These are phyloP conservation scores for Diarsia brunnea DNA, from an alignment of 2,888 invertebrate genomes.

Conservation along the genomic window DNA sequence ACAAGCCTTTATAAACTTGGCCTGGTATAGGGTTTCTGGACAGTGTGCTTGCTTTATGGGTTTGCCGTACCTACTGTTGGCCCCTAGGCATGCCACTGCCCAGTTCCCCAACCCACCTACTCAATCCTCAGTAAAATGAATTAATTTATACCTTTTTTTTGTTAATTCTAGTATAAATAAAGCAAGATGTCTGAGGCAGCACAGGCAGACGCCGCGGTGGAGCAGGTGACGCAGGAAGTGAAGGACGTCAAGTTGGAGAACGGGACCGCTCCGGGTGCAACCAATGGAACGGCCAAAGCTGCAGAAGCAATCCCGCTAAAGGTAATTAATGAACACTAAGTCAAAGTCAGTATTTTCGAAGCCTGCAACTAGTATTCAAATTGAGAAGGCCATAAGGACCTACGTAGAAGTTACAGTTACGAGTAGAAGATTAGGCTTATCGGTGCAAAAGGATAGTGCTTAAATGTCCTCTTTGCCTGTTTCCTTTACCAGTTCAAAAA, in stretches of 20 bases:
- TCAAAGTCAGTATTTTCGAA: not conserved
- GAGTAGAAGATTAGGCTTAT: too few relatives aligned
- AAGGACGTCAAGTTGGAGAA: slow-evolving; percentile 91
- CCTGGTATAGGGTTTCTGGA: too few relatives aligned
- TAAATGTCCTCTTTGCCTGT: not conserved
- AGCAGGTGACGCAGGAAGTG: slow-evolving; percentile 86
- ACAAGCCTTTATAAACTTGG: too few relatives aligned
- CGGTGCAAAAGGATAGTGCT: too few relatives aligned
- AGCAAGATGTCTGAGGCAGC: slow-evolving; percentile 80
- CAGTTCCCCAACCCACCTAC: not conserved
- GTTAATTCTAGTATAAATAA: slow-evolving; percentile 66
- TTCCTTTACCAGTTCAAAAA: not conserved
- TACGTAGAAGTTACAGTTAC: not conserved
- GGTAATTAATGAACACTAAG: slow-evolving; percentile 45
- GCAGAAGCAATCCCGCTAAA: slow-evolving; percentile 78
- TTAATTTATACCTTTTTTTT: not conserved
- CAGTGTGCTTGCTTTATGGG: too few relatives aligned
- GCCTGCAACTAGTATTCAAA: not conserved
- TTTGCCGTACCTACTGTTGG: too few relatives aligned
- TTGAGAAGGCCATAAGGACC: not conserved
- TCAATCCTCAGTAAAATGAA: not conserved
- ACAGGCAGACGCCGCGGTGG: slow-evolving; percentile 79
- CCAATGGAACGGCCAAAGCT: slow-evolving; percentile 86
- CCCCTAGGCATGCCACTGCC: too few relatives aligned
- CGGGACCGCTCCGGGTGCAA: slow-evolving; percentile 82